These are phyloP conservation scores for Tetramorium bicarinatum DNA, from an alignment of 2,888 invertebrate species.

Conservation along the genomic window DNA sequence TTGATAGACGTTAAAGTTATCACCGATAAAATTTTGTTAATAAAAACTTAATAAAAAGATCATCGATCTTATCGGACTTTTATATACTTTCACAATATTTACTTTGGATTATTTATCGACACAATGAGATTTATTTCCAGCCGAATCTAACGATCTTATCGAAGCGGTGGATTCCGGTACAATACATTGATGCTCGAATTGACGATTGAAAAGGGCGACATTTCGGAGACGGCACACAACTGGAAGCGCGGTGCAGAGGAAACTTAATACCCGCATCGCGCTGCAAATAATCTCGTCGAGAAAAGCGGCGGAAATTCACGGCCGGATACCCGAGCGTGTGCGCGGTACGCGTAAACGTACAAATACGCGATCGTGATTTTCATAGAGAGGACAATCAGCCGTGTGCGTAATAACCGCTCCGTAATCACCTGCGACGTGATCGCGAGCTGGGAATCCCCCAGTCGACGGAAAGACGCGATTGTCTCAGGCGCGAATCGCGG, in stretches of 20 bases:
- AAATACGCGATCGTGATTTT: conserved; percentile 54
- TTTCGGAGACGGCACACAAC: background rate
- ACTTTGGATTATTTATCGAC: background rate
- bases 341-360: conserved; percentile 41
- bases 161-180: background rate
- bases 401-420: conserved; percentile 52
- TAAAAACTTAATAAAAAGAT: background rate
- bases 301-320: conserved; percentile 44
- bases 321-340: conserved; percentile 48
- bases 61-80: conserved; percentile 2
- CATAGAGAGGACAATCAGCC: conserved; percentile 60
- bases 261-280: conserved; percentile 41
- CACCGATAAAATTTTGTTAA: background rate
- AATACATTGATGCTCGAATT: background rate
- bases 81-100: background rate
- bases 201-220: background rate
- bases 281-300: conserved; percentile 57
- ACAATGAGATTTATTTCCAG: background rate
- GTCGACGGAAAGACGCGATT: background rate
- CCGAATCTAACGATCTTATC: background rate
- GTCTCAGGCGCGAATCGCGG: background rate
- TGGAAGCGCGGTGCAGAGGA: conserved; percentile 13
- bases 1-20: background rate
- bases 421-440: conserved; percentile 30
- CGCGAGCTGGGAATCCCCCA: background rate